phyloP scores from a whole-genome alignment of 2,113 vertebrate species.

The Pristiophorus japonicus region DNA sequence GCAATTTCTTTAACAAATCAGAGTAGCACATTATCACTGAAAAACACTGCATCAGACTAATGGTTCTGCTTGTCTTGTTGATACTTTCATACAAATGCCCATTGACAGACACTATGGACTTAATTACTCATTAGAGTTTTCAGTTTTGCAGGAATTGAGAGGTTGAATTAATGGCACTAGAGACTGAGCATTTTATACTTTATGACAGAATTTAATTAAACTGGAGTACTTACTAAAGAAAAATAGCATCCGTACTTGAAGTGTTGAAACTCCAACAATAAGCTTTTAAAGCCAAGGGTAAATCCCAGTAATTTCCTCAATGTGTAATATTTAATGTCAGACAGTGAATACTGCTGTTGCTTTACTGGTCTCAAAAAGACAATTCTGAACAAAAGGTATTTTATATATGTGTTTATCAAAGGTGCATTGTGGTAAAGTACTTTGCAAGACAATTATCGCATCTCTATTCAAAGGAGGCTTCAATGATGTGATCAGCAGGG shows the following conservation, averaged over 20 bases:
- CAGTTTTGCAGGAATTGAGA: constrained; percentile 41
- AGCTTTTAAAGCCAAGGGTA: background rate
- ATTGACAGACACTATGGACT: constrained; percentile 42
- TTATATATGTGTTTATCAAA: background rate
- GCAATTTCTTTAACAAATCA: constrained; percentile 30
- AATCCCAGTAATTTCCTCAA: background rate
- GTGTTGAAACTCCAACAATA: background rate
- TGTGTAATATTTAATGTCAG: background rate
- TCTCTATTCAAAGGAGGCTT: background rate
- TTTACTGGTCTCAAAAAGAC: background rate
- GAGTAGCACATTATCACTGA: constrained; percentile 12
- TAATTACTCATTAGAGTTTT: constrained; percentile 45
- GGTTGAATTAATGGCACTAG: constrained; percentile 53
- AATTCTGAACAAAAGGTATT: background rate
- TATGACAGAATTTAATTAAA: constrained; percentile 55
- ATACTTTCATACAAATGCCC: constrained; percentile 27
- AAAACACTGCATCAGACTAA: constrained; percentile 42
- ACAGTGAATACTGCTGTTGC: background rate
- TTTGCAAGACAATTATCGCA: too few species aligned
- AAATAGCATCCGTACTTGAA: background rate
- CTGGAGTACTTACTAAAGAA: constrained; percentile 45
- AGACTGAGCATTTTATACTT: constrained; percentile 53
- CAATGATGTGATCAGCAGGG: background rate
- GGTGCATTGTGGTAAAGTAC: background rate
- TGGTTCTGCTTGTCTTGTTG: constrained; percentile 45